Percentiles rank a stretch among this genome's conserved stretches.
Conservation (phyloP, 2,113 vertebrate genomes). For the Bufo bufo region DNA sequence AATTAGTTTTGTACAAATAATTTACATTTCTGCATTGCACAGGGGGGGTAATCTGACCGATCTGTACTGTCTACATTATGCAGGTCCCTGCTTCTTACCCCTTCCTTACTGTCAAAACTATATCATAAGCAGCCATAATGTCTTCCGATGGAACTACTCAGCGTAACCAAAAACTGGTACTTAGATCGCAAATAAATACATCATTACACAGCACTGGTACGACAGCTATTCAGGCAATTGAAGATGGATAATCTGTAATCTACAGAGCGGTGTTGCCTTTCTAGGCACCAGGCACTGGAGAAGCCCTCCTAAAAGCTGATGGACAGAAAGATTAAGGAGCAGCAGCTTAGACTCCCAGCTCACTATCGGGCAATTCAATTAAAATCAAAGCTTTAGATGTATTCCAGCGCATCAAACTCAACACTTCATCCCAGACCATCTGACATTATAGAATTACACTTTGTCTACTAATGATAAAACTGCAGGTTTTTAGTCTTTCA, state of each 20-base stretch:
- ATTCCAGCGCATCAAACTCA: background rate
- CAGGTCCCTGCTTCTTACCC: background rate
- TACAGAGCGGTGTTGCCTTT: constrained; percentile 28
- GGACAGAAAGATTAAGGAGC: constrained; percentile 31
- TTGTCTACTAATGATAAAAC: background rate
- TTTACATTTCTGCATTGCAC: background rate
- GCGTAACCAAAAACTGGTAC: background rate
- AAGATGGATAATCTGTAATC: constrained; percentile 31
- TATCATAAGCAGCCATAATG: background rate
- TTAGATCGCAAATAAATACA: constrained; percentile 3
- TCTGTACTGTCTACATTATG: background rate
- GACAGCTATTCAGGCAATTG: constrained; percentile 30
- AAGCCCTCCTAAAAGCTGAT: constrained; percentile 31
- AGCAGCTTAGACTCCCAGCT: constrained; percentile 20
- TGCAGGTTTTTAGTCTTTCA: background rate
- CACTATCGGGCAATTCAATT: constrained; percentile 49
- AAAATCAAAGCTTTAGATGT: constrained; percentile 37
- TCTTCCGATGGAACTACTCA: background rate
- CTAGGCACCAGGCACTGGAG: constrained; percentile 2
- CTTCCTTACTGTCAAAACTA: background rate
- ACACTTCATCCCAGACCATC: constrained; percentile 13
- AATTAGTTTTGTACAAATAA: background rate
- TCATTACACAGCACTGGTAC: background rate
- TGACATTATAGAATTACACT: constrained; percentile 28
- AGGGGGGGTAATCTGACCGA: background rate